Percentiles rank a stretch among this genome's conserved stretches.
These are phyloP conservation scores for Drosophila dunni DNA, from an alignment of 1,140 invertebrate genomes.

Conservation along the genomic window DNA sequence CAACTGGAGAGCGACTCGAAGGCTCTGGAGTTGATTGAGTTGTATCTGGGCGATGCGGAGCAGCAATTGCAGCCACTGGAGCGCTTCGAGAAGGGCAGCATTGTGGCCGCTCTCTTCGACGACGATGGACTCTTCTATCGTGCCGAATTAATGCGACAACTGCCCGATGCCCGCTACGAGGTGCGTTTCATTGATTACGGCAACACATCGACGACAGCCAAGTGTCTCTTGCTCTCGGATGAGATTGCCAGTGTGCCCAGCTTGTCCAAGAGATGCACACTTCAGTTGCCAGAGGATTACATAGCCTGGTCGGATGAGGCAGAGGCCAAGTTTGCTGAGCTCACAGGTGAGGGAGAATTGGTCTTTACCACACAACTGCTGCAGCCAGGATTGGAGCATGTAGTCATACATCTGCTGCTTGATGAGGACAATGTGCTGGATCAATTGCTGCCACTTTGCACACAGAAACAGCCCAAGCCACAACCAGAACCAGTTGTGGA, in stretches of 20 bases:
- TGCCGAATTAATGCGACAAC: slow-evolving; percentile 87
- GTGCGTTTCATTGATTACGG: slow-evolving; percentile 91
- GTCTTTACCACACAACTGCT: slow-evolving; percentile 88
- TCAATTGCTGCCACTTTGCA: slow-evolving; percentile 86
- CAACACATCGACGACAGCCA: slow-evolving; percentile 87
- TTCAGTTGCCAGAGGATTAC: slow-evolving; percentile 87
- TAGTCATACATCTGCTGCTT: slow-evolving; percentile 87
- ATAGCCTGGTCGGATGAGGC: slow-evolving; percentile 87
- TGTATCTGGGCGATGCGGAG: slow-evolving; percentile 85
- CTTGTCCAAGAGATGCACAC: slow-evolving; percentile 87
- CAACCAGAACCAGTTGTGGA: slow-evolving; percentile 19
- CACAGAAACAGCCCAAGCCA: slow-evolving; percentile 67
- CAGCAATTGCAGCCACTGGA: slow-evolving; percentile 56
- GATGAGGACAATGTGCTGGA: slow-evolving; percentile 87
- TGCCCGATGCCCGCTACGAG: slow-evolving; percentile 87
- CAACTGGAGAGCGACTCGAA: slow-evolving; percentile 87
- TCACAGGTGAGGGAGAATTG: slow-evolving; percentile 88
- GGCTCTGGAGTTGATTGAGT: slow-evolving; percentile 87
- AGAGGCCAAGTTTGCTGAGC: slow-evolving; percentile 87
- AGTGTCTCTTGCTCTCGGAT: slow-evolving; percentile 87
- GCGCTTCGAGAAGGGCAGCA: slow-evolving; percentile 85
- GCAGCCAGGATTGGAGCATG: slow-evolving; percentile 87
- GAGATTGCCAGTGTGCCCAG: slow-evolving; percentile 87
- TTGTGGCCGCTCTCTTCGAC: slow-evolving; percentile 89
- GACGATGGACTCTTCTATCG: slow-evolving; percentile 90